Evolutionary conservation across 2,888 invertebrate genomes (phyloP), one percentile per base, ranked within the genome.

Genomic region (Pemphredon lugubris): DNA sequence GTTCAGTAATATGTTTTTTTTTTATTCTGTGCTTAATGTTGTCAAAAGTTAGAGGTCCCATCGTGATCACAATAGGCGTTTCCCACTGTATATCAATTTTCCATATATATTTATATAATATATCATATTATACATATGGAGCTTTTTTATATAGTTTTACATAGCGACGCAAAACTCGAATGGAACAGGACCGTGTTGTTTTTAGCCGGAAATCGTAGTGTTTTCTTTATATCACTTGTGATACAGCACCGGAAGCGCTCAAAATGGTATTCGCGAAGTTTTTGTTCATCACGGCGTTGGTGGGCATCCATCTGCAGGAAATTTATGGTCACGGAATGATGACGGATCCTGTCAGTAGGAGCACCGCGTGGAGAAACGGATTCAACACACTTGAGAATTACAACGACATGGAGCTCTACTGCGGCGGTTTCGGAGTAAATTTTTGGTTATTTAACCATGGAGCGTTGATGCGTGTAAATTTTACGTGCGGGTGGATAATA

Each of bases 351-450:
- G 89, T 91, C 0, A 90, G 91, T 59, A 87, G 93, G 59, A 91
- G 91, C 14, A 91, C 92, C 2, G 90, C 92, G 18, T 93, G 92
- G 92, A 89, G 92, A 21, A 87, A 85, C 51, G 90, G 92, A 67
- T 86, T 85, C 20, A 55, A 87, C 1, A 91, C 91, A 0, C 91
- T 91, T 0, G 67, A 54, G 0, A 91, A 93, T 84, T 93, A 91
- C 78, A 87, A 92, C 55, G 93, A 93, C 77, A 92, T 90, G 77
- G 90, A 84, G 20, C 85, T 91, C 26, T 92, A 87, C 77, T 93
- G 93, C 79, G 93, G 93, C 1, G 92, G 92, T 32, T 87, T 85
- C 0, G 20, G 5, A 11, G 20, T 21, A 20, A 9, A 3, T 44
- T 5, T 20, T 6, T 2, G 11, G n/a, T 39, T 39, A 5, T 3